These are phyloP conservation scores for Pelusios castaneus DNA, from an alignment of 2,113 vertebrate species.

Conservation along the genomic window DNA sequence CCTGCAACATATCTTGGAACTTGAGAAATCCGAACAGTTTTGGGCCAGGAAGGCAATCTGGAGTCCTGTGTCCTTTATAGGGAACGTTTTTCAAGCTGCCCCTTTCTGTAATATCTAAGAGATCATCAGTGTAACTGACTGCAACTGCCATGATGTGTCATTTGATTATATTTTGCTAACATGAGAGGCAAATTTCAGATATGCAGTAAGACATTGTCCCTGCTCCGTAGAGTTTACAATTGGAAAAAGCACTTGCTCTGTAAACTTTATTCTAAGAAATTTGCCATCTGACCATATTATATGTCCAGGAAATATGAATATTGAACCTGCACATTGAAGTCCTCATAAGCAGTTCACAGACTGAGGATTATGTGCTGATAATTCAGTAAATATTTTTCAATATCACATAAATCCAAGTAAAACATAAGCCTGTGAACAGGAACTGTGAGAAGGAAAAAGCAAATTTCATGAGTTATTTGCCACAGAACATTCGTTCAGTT, in stretches of 20 bases:
- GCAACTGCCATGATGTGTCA: not conserved
- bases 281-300: not conserved
- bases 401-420: not conserved
- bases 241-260: not conserved
- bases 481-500: not conserved
- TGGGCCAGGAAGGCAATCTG: not conserved
- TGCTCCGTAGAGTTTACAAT: not conserved
- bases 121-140: not conserved
- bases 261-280: not conserved
- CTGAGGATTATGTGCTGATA: not conserved
- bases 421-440: not conserved
- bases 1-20: conserved; percentile 3
- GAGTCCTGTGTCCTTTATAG: conserved; percentile 25
- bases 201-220: not conserved
- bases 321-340: not conserved
- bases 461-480: not conserved
- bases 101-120: not conserved
- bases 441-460: not conserved
- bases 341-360: not conserved
- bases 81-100: not conserved
- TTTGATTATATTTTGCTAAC: not conserved
- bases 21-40: conserved; percentile 13
- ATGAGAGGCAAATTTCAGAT: not conserved
- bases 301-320: not conserved
- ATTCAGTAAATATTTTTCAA: not conserved